A percentile compares a stretch with the other conserved stretches of the same genome.
Evolutionary conservation across 2,888 invertebrate species (phyloP).

Genomic region (Stenoptilia bipunctidactyla): DNA sequence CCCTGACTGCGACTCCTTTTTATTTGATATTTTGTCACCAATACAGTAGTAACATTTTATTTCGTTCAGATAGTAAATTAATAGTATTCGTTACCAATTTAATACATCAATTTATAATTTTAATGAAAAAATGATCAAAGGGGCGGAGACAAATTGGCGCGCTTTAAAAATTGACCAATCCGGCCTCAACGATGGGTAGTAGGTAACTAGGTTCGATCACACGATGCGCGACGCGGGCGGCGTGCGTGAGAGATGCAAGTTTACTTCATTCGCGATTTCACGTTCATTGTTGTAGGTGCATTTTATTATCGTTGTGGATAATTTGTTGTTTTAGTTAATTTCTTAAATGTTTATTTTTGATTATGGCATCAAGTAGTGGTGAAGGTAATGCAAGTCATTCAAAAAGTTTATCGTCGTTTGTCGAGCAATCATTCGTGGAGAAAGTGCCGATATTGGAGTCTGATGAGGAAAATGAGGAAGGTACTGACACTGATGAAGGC

Average conservation of each 20-base stretch:
- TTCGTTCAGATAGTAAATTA: not conserved
- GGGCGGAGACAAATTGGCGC: slow-evolving; percentile 1
- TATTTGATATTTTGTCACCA: slow-evolving; percentile 5
- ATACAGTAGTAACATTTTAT: slow-evolving; percentile 4
- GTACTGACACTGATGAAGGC: not conserved
- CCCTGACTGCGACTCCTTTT: slow-evolving; percentile 1
- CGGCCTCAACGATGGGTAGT: too few relatives aligned
- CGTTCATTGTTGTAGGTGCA: too few relatives aligned
- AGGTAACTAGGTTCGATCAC: too few relatives aligned
- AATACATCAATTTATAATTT: slow-evolving; percentile 4
- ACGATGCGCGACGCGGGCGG: too few relatives aligned
- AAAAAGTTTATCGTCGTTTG: too few relatives aligned
- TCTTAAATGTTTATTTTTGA: too few relatives aligned
- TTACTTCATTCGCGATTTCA: too few relatives aligned
- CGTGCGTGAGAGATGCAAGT: too few relatives aligned
- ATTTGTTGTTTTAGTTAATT: slow-evolving; percentile 8
- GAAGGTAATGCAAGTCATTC: too few relatives aligned
- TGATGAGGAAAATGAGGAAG: too few relatives aligned
- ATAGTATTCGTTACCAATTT: slow-evolving; percentile 3
- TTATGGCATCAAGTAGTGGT: too few relatives aligned
- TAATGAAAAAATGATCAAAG: slow-evolving; percentile 7
- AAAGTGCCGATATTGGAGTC: slow-evolving; percentile 14
- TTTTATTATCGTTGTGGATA: slow-evolving; percentile 2
- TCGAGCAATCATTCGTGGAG: slow-evolving; percentile 9
- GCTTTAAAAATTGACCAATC: too few relatives aligned